Conservation (phyloP, 2,888 invertebrate genomes). For the Drosophila peninsularis region DNA sequence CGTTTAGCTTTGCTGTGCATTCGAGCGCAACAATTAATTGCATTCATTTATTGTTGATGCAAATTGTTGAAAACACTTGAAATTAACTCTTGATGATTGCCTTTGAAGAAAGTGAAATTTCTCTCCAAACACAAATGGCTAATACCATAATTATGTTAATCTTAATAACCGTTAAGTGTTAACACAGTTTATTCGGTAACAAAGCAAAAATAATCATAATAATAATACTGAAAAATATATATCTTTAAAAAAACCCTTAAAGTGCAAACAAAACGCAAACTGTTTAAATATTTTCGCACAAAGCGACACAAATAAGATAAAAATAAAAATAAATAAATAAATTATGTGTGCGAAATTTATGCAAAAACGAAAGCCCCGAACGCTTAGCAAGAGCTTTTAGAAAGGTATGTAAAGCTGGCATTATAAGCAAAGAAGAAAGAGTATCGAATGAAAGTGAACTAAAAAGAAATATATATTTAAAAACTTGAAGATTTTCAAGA, state of each 20-base stretch:
- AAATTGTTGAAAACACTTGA: constrained; percentile 57
- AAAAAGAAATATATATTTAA: background rate
- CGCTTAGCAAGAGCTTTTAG: constrained; percentile 39
- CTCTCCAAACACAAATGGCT: constrained; percentile 33
- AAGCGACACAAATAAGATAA: constrained; percentile 28
- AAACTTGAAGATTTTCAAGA: background rate
- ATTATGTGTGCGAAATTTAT: constrained; percentile 56
- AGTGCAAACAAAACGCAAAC: constrained; percentile 67
- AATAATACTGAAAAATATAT: constrained; percentile 18
- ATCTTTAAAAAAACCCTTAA: constrained; percentile 24
- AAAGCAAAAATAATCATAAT: constrained; percentile 6
- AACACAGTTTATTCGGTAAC: constrained; percentile 36
- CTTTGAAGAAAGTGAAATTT: constrained; percentile 74
- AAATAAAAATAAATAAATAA: constrained; percentile 31
- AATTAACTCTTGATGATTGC: constrained; percentile 57
- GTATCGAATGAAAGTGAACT: background rate
- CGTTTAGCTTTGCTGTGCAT: constrained; percentile 61
- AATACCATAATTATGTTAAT: constrained; percentile 65
- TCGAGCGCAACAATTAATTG: constrained; percentile 77
- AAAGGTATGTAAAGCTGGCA: constrained; percentile 60
- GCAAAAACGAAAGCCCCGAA: constrained; percentile 58
- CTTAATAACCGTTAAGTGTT: constrained; percentile 55
- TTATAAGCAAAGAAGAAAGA: background rate
- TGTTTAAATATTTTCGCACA: constrained; percentile 69
- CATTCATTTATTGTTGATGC: constrained; percentile 41